Conservation (phyloP, 2,797 vertebrate genomes). For the Anniella stebbinsi region DNA sequence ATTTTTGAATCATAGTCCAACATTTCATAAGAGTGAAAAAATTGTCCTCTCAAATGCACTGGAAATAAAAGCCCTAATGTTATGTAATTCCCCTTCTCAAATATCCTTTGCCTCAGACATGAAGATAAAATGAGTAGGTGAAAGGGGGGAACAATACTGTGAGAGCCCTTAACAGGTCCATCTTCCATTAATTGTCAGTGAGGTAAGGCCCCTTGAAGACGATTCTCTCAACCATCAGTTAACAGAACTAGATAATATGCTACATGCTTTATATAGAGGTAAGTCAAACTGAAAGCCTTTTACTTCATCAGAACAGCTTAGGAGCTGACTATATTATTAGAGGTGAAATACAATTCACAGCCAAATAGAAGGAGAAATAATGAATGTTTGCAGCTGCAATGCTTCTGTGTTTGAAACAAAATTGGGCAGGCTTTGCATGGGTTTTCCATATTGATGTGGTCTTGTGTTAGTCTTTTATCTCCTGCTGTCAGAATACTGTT, state of each 20-base stretch:
- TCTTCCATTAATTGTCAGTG: conserved; percentile 10
- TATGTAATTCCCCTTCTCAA: conserved; percentile 38
- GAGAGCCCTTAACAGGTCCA: conserved; percentile 24
- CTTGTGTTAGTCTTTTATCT: conserved; percentile 1
- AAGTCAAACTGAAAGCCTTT: conserved; percentile 27
- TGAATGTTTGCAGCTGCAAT: conserved; percentile 20
- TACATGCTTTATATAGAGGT: conserved; percentile 54
- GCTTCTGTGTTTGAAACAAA: conserved; percentile 16
- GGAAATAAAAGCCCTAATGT: conserved; percentile 1
- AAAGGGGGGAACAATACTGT: not conserved
- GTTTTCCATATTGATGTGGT: conserved; percentile 8
- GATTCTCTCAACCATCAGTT: conserved; percentile 34
- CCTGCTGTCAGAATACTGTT: conserved; percentile 68
- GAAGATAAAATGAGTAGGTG: conserved; percentile 44
- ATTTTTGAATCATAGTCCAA: conserved; percentile 46
- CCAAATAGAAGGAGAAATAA: conserved; percentile 44
- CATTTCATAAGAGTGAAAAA: conserved; percentile 40
- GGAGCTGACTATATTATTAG: not conserved
- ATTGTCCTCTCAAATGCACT: conserved; percentile 36
- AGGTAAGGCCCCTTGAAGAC: conserved; percentile 57
- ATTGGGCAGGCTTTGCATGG: accelerated
- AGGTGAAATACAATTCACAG: conserved; percentile 56
- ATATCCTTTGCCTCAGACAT: not conserved
- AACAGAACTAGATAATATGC: conserved; percentile 38
- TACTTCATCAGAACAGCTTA: conserved; percentile 43